A percentile compares a stretch with the other conserved stretches of the same genome.
phyloP scores from a whole-genome alignment of 1,140 invertebrate species.

The Triops cancriformis region DNA sequence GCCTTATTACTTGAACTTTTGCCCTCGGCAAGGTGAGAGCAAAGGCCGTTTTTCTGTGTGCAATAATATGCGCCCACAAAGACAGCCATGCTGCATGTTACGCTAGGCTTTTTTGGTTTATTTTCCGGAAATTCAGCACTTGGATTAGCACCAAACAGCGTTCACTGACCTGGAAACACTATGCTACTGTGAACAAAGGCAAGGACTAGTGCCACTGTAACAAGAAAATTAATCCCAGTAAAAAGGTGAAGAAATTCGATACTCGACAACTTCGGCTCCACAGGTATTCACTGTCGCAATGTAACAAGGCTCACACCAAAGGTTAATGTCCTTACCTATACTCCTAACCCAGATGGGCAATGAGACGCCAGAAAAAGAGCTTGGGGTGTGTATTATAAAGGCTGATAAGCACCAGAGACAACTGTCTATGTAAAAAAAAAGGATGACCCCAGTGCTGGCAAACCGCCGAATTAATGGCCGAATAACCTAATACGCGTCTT shows the following conservation, averaged over 20 bases:
- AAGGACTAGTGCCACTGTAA: too few relatives aligned
- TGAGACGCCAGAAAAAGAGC: not conserved
- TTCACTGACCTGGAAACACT: not conserved
- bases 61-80: not conserved
- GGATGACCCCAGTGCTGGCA: not conserved
- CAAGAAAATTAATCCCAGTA: too few relatives aligned
- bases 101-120: not conserved
- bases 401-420: not conserved
- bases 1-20: not conserved
- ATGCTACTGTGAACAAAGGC: not conserved
- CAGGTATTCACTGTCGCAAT: too few relatives aligned
- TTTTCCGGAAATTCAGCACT: not conserved
- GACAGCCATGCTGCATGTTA: not conserved
- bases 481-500: too few relatives aligned
- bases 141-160: not conserved
- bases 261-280: too few relatives aligned
- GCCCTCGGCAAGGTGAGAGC: not conserved
- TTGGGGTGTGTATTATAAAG: not conserved
- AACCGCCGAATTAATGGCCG: not conserved
- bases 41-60: not conserved
- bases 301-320: not conserved
- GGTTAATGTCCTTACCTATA: slow-evolving; percentile 10
- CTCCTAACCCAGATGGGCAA: slow-evolving; percentile 4
- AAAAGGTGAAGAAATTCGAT: too few relatives aligned
- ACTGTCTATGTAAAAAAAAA: not conserved